These are phyloP conservation scores for Meloidogyne floridensis DNA, from an alignment of 1,140 invertebrate genomes.

Conservation along the genomic window DNA sequence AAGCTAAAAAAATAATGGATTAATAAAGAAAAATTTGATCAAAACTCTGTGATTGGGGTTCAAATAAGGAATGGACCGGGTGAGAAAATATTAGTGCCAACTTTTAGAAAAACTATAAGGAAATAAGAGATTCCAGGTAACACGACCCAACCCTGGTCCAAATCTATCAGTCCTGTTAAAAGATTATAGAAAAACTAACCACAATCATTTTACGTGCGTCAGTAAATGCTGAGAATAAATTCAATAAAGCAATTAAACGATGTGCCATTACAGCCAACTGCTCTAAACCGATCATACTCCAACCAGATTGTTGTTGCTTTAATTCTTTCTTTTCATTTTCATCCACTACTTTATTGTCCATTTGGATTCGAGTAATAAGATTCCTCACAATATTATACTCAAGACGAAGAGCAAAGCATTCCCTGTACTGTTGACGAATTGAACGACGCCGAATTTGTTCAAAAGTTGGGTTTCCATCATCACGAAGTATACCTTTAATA, in stretches of 20 bases:
- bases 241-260: constrained; percentile 20
- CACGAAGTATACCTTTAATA: not conserved
- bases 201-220: not conserved
- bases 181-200: not conserved
- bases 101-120: no score
- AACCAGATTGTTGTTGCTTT: not conserved
- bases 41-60: not conserved
- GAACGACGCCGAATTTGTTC: not conserved
- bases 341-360: not conserved
- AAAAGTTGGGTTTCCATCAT: no score
- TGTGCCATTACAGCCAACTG: constrained; percentile 23
- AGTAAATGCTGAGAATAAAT: constrained; percentile 1
- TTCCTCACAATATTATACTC: constrained; percentile 14
- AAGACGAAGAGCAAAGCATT: constrained; percentile 26
- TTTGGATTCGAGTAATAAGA: constrained; percentile 24
- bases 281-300: constrained; percentile 16
- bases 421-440: constrained; percentile 2
- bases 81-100: no score
- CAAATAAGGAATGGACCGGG: no score
- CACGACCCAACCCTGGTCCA: no score
- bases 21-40: not conserved
- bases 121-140: no score
- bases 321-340: not conserved
- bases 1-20: not conserved
- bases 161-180: not conserved